Base-by-base conservation (phyloP, 2,888 invertebrate species). In the Xanthia icteritia region DNA sequence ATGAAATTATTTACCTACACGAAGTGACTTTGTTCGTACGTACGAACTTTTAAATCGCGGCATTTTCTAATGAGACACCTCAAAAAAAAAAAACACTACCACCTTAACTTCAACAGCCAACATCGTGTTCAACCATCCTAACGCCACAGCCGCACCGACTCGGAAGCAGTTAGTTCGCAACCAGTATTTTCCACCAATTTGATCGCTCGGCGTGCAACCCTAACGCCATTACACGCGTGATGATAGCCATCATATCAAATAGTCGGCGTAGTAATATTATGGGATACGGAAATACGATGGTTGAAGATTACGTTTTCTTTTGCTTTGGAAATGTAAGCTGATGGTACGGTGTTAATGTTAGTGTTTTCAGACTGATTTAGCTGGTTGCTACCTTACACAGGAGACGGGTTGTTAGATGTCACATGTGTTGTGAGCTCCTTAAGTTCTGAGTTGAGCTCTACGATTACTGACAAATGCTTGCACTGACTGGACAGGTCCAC, bases 131-230 rank as follows among this genome's bases (percentile, higher is more conserved):
- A 58, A 13, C 45, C 15, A 42, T 39, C 42, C 15, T 51, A 23
- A 63, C 13, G n/a, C 69, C 27, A 15, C 8, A 51, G 48, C n/a
- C 23, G 17, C 15, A 17, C 48, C 23, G 63, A 58, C 75, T 86
- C 86, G 87, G 89, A 85, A 87, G 85, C 87, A 79, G 85, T 88
- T 88, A 86, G 64, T 70, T 42, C 63, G 65, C 74, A 84, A 83
- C 85, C 72, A 73, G 83, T 85, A 87, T 89, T 91, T 91, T 90
- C 84, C 88, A 82, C 81, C 88, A 86, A 91, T 90, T 91, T 88
- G 82, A 83, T 82, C 80, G 86, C 82, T 84, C 82, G 27, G 64
- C 85, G 82, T 85, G 77, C 58, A 71, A 54, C 73, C 74, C 79
- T 80, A 70, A 77, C 77, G 69, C 85, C 72, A 82, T 82, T 82